Base-by-base conservation (phyloP, 2,888 invertebrate species). In the Tinea trinotella region DNA sequence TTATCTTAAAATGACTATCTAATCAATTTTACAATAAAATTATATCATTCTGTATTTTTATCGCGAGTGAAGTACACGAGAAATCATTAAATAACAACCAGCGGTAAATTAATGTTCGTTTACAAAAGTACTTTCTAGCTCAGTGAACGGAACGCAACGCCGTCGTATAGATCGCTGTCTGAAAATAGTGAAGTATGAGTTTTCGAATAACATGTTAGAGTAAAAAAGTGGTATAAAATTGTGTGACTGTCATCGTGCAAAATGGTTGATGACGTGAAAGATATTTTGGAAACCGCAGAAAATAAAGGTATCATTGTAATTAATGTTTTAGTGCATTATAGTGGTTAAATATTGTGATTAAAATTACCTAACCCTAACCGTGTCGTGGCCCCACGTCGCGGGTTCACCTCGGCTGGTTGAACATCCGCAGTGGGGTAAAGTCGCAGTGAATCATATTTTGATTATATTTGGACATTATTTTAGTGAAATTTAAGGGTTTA, bases 101-200 rank as follows among this genome's bases (percentile, higher is more conserved):
- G 46, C 4, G 2, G 17, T 17, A 18, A 17, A 46, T 46, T 46
- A 46, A 19, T 46, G 46, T 46, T 46, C 40, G 19, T 19, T 19
- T 19, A 46, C 46, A 17, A 19, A 46, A 46, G 46, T 46, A 46
- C 46, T 46, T 46, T 46, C 46, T 46, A 46, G 46, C 46, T 46
- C 46, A 46, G 46, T 46, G 46, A 46, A 46, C 46, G 46, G 46
- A 46, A 46, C 46, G 46, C 46, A 53, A 12, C 79, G 76, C 78
- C 74, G 76, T 83, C 71, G 80, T 81, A 79, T 80, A 81, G 83
- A 82, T 84, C 76, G 82, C 78, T 78, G 74, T 78, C 78, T 78
- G 85, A 79, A 84, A 81, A 82, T 84, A 83, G 82, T 85, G 84
- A 82, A 83, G 75, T 81, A 81, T 82, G 82, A 83, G 81, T 84